Percentiles rank a stretch among this genome's conserved stretches.
Conservation (phyloP, 2,888 invertebrate species). For the Polietes domitor region DNA sequence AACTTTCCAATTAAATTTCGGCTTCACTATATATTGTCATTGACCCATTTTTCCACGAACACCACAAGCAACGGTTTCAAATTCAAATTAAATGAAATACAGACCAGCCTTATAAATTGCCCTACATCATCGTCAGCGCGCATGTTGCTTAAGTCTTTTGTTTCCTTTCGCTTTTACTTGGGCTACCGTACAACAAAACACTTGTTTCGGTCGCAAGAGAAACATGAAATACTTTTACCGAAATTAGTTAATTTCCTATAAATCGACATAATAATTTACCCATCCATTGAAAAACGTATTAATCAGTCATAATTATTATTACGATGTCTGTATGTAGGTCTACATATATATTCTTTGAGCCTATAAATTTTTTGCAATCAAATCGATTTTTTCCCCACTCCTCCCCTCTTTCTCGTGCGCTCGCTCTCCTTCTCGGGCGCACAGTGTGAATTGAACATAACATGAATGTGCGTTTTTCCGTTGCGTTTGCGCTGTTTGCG, state of each 20-base stretch:
- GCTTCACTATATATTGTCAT: no score
- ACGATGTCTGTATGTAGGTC: no score
- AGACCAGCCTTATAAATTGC: no score
- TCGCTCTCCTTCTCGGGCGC: no score
- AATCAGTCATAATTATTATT: not conserved
- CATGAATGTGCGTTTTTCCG: constrained; percentile 41
- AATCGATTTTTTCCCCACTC: not conserved
- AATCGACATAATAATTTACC: not conserved
- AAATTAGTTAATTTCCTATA: constrained; percentile 16
- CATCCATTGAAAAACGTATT: constrained; percentile 7
- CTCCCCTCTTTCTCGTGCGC: no score
- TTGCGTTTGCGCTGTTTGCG: constrained; percentile 2
- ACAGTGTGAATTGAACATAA: constrained; percentile 41
- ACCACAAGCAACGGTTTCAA: no score
- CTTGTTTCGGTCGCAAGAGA: not conserved
- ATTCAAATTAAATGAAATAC: no score
- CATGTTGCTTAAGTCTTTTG: constrained; percentile 24
- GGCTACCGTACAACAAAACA: not conserved
- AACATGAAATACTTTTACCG: not conserved
- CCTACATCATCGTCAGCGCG: not conserved
- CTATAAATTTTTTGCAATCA: constrained; percentile 41
- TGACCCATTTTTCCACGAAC: no score
- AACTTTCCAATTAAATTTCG: no score
- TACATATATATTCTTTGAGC: not conserved
- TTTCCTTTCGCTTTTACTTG: not conserved